phyloP scores from a whole-genome alignment of 2,113 vertebrate genomes.

The Diadophis punctatus region DNA sequence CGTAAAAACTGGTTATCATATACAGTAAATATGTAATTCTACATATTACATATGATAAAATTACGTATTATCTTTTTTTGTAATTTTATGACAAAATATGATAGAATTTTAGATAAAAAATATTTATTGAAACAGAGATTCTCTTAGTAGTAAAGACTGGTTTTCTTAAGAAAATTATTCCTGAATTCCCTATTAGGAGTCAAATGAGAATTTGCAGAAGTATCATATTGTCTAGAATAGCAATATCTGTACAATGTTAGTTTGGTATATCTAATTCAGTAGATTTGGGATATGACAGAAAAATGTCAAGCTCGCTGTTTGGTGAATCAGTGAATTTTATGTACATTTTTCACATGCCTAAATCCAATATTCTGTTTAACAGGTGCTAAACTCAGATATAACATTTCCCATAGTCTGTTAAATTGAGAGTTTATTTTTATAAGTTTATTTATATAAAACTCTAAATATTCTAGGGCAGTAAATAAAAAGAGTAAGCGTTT shows the following conservation, averaged over 20 bases:
- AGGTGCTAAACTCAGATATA: neutral
- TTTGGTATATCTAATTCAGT: neutral
- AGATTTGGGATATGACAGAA: neutral
- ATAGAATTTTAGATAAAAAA: neutral
- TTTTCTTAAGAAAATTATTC: neutral
- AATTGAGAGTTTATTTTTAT: neutral
- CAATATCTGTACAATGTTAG: neutral
- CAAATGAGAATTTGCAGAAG: neutral
- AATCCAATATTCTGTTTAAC: neutral
- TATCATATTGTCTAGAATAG: neutral
- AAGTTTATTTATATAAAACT: neutral
- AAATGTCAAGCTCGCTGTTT: neutral
- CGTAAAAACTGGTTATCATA: neutral
- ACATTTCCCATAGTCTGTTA: neutral
- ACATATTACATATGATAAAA: neutral
- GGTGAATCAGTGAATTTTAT: neutral
- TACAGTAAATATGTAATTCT: too few relatives aligned
- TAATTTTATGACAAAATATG: neutral
- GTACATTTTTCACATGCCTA: neutral
- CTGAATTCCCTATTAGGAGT: neutral
- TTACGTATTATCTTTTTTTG: neutral
- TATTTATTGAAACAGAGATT: neutral
- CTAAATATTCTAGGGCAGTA: neutral
- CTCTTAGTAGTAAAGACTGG: neutral
- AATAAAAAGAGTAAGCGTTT: neutral